phyloP scores from a whole-genome alignment of 2,888 invertebrate genomes.

The Epicampocera succincta region DNA sequence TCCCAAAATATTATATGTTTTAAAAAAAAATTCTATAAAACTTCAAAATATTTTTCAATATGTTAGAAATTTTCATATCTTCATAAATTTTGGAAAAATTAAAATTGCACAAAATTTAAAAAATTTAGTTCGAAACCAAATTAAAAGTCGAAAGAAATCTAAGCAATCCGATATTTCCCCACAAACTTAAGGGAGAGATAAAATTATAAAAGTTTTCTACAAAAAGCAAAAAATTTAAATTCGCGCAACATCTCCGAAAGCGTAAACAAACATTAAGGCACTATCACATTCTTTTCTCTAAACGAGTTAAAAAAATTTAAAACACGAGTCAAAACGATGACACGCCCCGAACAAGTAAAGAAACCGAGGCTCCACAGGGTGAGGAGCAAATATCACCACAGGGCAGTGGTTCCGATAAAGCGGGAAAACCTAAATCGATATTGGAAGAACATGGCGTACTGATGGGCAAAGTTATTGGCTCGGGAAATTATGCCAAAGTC shows the following conservation, averaged over 20 bases:
- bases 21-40: no score
- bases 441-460: conserved; percentile 90
- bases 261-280: neutral
- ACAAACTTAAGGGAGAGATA: neutral
- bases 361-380: neutral
- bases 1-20: neutral
- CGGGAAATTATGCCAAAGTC: conserved; percentile 92
- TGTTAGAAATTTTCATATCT: conserved; percentile 13
- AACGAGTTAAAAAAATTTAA: conserved; percentile 5
- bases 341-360: neutral
- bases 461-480: conserved; percentile 89
- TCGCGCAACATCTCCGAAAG: neutral
- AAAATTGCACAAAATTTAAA: conserved; percentile 44
- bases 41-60: conserved; percentile 15
- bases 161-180: conserved; percentile 44
- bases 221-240: neutral
- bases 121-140: conserved; percentile 32
- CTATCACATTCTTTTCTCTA: neutral
- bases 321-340: conserved; percentile 61
- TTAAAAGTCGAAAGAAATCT: conserved; percentile 51
- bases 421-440: conserved; percentile 83
- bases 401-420: conserved; percentile 38
- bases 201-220: neutral
- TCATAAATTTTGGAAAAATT: conserved; percentile 24
- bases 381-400: conserved; percentile 19